Percentiles rank a stretch among this genome's conserved stretches.
Conservation (phyloP, 2,888 invertebrate genomes). For the Sussaba pulchella region DNA sequence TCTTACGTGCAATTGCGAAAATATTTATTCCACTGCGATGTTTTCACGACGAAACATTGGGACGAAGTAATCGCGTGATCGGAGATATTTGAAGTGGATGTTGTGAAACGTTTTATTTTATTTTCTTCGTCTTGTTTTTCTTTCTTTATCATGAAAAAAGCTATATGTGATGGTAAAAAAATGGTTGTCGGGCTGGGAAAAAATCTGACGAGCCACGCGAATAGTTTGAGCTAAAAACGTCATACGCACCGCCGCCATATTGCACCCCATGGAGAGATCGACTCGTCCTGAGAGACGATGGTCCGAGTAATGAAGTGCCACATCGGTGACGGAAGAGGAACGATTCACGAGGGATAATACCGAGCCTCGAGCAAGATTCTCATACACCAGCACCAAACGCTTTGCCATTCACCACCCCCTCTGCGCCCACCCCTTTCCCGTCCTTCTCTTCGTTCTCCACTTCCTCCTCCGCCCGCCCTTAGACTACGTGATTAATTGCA, state of each 20-base stretch:
- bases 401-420: conserved; percentile 14
- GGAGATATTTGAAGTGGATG: not conserved
- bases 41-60: not conserved
- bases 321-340: conserved; percentile 65
- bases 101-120: not conserved
- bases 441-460: not conserved
- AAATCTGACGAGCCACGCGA: conserved; percentile 54
- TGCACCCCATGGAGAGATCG: conserved; percentile 50
- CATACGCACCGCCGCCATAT: conserved; percentile 25
- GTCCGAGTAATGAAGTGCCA: conserved; percentile 65
- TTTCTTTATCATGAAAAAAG: too few relatives aligned
- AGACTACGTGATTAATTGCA: conserved; percentile 69
- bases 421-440: conserved; percentile 14
- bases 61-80: not conserved
- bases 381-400: conserved; percentile 3
- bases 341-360: conserved; percentile 59
- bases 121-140: too few relatives aligned
- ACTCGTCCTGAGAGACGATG: conserved; percentile 41
- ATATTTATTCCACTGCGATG: not conserved
- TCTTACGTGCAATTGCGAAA: conserved; percentile 1
- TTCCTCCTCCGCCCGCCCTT: conserved; percentile 11
- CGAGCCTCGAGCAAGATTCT: conserved; percentile 5
- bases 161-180: too few relatives aligned
- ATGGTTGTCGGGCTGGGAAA: too few relatives aligned
- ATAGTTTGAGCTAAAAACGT: conserved; percentile 17